A percentile compares a stretch with the other conserved stretches of the same genome.
These are phyloP conservation scores for Pholis gunnellus DNA, from an alignment of 2,113 vertebrate species.

Conservation along the genomic window DNA sequence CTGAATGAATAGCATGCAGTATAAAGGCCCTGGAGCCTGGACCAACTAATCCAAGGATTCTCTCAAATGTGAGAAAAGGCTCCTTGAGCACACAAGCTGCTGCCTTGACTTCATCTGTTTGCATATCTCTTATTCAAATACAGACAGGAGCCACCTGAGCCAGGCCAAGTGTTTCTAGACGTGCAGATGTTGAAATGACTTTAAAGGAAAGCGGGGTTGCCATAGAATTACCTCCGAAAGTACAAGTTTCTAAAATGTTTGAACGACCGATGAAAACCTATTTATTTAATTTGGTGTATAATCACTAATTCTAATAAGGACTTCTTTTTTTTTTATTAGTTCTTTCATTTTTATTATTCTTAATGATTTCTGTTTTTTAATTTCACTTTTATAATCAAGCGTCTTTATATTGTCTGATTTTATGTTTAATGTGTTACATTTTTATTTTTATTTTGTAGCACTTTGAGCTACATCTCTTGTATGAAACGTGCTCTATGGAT, in stretches of 20 bases:
- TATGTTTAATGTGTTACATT: neutral
- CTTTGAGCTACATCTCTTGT: neutral
- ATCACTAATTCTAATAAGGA: neutral
- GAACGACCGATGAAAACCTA: neutral
- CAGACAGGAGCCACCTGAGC: constrained; percentile 73
- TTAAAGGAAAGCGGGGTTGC: constrained; percentile 37
- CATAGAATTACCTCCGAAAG: constrained; percentile 35
- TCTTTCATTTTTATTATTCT: neutral
- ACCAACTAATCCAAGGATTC: constrained; percentile 72
- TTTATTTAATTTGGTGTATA: neutral
- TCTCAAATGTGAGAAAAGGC: constrained; percentile 72
- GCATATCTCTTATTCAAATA: constrained; percentile 76
- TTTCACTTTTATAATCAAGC: no score
- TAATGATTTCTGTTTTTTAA: neutral
- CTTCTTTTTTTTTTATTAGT: neutral
- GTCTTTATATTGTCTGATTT: neutral
- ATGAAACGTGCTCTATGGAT: neutral
- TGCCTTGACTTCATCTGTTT: constrained; percentile 76
- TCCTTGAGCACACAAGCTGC: constrained; percentile 68
- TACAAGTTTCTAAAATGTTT: constrained; percentile 21
- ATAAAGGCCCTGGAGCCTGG: constrained; percentile 61
- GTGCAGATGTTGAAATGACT: constrained; percentile 56
- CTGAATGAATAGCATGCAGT: constrained; percentile 66
- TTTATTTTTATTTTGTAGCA: neutral
- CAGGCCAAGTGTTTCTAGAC: constrained; percentile 51